Conservation (phyloP, 2,888 invertebrate species). For the Drosophila planitibia region DNA sequence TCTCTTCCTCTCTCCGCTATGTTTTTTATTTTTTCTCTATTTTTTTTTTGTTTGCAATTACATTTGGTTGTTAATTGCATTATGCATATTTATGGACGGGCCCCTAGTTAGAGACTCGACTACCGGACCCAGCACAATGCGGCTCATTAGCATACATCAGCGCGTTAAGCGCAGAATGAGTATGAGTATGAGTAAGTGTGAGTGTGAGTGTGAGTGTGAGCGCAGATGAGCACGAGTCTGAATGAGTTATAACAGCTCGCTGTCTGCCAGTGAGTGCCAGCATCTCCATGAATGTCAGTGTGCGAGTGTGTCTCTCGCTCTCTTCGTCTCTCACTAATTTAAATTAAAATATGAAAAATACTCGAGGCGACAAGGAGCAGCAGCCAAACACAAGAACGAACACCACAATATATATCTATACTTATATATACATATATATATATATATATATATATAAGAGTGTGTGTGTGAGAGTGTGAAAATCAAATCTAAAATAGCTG, state of each 20-base stretch:
- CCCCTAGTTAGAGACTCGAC: constrained; percentile 38
- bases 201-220: constrained; percentile 2
- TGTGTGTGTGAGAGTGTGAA: constrained; percentile 47
- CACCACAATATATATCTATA: constrained; percentile 6
- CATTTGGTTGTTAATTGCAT: constrained; percentile 84
- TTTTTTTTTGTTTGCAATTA: constrained; percentile 77
- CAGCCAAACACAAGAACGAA: constrained; percentile 19
- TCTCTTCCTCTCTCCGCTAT: background rate
- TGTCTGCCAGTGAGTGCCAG: constrained; percentile 41
- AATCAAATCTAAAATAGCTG: constrained; percentile 81
- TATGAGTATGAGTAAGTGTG: constrained; percentile 21
- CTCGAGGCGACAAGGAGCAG: constrained; percentile 41
- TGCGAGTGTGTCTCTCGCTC: constrained; percentile 14
- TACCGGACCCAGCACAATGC: constrained; percentile 66
- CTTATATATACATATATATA: background rate
- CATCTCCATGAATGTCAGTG: constrained; percentile 22
- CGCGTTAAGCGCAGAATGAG: constrained; percentile 71
- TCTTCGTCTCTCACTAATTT: constrained; percentile 59
- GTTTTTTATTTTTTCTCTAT: constrained; percentile 10
- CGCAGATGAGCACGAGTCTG: constrained; percentile 52
- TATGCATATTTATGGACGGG: constrained; percentile 83
- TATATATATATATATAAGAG: background rate
- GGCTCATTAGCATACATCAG: constrained; percentile 81
- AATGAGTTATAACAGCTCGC: constrained; percentile 63
- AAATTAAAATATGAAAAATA: constrained; percentile 80